Evolutionary conservation across 1,140 invertebrate genomes (phyloP).

Genomic region (Camponotus floridanus): DNA sequence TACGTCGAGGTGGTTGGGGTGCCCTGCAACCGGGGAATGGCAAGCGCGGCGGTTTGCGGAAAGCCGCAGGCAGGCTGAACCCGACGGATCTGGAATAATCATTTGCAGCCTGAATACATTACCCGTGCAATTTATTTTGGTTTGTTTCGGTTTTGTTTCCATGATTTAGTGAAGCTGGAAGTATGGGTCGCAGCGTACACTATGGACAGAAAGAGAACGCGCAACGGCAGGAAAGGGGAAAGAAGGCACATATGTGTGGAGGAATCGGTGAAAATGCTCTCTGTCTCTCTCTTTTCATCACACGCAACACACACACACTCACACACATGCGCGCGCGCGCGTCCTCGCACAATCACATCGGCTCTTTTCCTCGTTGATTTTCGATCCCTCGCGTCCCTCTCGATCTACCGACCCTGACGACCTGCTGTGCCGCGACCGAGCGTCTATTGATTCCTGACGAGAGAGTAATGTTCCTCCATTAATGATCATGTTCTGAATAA

Average conservation of each 20-base stretch:
- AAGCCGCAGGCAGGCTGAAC: slow-evolving; percentile 81
- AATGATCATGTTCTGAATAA: slow-evolving; percentile 84
- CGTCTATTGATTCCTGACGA: slow-evolving; percentile 83
- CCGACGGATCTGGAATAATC: slow-evolving; percentile 84
- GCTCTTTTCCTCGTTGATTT: slow-evolving; percentile 44
- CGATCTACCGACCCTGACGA: slow-evolving; percentile 38
- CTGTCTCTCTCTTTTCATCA: slow-evolving; percentile 18
- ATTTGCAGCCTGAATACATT: slow-evolving; percentile 84
- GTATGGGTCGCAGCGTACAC: background rate
- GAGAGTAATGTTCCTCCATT: slow-evolving; percentile 84
- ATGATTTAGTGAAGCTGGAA: slow-evolving; percentile 78
- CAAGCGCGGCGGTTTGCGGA: slow-evolving; percentile 81
- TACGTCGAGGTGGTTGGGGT: slow-evolving; percentile 60
- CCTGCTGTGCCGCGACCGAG: slow-evolving; percentile 63
- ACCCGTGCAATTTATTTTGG: slow-evolving; percentile 83
- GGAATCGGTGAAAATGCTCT: slow-evolving; percentile 27
- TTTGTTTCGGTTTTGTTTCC: slow-evolving; percentile 83
- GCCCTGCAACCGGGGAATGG: slow-evolving; percentile 70
- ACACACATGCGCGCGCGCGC: background rate
- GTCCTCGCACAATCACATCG: background rate
- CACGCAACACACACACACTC: background rate
- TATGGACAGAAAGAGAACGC: slow-evolving; percentile 16
- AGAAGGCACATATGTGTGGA: background rate
- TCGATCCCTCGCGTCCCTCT: slow-evolving; percentile 26
- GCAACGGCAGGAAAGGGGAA: background rate